Percentiles rank a stretch among this genome's conserved stretches.
Evolutionary conservation across 2,113 vertebrate species (phyloP).

Genomic region (Apteryx owenii): DNA sequence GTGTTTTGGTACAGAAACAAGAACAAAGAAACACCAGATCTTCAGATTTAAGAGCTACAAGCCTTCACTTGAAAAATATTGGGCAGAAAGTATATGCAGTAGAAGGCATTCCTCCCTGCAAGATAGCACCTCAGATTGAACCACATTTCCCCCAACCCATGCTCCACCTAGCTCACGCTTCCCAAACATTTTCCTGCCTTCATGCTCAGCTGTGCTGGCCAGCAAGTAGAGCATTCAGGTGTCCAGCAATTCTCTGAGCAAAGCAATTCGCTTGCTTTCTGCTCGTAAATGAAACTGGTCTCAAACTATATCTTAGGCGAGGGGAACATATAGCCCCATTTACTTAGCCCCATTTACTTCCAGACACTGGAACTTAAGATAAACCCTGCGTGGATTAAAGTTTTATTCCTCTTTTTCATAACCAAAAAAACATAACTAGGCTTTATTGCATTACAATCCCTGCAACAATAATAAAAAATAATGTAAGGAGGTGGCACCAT

Average conservation of each 20-base stretch:
- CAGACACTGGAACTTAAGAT: background rate
- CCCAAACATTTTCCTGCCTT: background rate
- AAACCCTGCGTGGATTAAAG: background rate
- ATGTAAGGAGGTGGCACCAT: fast-evolving
- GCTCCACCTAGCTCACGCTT: background rate
- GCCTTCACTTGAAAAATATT: background rate
- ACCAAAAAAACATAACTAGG: fast-evolving
- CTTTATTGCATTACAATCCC: background rate
- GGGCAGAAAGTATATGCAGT: background rate
- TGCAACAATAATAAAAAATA: background rate
- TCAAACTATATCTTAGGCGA: background rate
- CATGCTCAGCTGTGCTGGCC: background rate
- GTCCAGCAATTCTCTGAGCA: background rate
- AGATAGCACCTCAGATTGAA: background rate
- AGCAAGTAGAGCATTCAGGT: background rate
- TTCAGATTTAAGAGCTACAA: background rate
- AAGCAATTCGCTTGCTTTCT: background rate
- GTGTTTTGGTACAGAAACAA: background rate
- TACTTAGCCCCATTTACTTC: background rate
- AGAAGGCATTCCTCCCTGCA: background rate
- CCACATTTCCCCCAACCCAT: background rate
- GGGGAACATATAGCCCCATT: fast-evolving
- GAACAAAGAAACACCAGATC: background rate
- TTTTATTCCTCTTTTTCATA: background rate
- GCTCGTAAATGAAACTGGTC: background rate